phyloP scores from a whole-genome alignment of 2,888 invertebrate genomes.

The Hirtodrosophila confusa region DNA sequence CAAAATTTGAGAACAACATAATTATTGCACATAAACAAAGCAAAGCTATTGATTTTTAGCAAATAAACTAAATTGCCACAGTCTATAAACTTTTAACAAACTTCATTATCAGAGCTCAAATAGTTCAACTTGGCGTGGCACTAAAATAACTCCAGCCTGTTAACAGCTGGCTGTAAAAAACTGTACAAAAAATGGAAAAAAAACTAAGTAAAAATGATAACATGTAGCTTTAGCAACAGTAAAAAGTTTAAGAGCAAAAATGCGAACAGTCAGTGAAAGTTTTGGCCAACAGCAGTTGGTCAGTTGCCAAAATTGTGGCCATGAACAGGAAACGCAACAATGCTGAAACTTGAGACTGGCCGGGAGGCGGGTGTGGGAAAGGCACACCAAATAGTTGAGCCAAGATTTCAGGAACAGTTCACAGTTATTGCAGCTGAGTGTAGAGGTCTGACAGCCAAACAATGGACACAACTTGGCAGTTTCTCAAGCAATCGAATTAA shows the following conservation, averaged over 20 bases:
- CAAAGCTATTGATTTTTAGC: no score
- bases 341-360: constrained; percentile 45
- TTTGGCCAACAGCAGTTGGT: constrained; percentile 20
- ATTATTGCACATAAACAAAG: no score
- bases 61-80: not conserved
- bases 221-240: constrained; percentile 21
- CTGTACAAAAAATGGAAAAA: constrained; percentile 15
- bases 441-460: constrained; percentile 32
- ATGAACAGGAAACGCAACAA: constrained; percentile 48
- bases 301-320: constrained; percentile 42
- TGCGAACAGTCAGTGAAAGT: constrained; percentile 55
- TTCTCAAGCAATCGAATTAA: constrained; percentile 54
- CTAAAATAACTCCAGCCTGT: constrained; percentile 14
- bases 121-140: constrained; percentile 14
- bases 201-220: constrained; percentile 6
- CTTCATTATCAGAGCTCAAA: constrained; percentile 14
- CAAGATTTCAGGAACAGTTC: constrained; percentile 27
- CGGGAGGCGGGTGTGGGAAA: constrained; percentile 3
- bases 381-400: constrained; percentile 44
- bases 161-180: constrained; percentile 24
- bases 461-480: constrained; percentile 4
- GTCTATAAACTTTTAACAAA: constrained; percentile 3
- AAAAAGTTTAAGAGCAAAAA: constrained; percentile 42
- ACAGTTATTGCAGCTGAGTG: constrained; percentile 34
- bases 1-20: no score